Conservation (phyloP, 2,113 vertebrate genomes). For the Nothocercus julius region DNA sequence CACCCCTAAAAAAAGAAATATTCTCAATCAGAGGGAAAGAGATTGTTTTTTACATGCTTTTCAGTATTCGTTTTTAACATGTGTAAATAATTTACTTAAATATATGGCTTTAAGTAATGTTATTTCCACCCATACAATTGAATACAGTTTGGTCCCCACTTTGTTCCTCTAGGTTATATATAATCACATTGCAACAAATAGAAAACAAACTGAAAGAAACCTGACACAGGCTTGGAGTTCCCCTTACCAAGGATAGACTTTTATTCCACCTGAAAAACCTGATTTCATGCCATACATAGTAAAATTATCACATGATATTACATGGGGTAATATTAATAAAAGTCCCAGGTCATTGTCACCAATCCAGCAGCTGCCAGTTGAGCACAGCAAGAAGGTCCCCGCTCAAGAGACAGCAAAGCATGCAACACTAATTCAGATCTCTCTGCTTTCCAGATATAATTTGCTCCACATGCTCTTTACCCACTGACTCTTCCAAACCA, state of each 20-base stretch:
- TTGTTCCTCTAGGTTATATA: not conserved
- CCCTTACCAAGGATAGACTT: not conserved
- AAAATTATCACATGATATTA: not conserved
- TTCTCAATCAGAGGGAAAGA: not conserved
- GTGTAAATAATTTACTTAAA: not conserved
- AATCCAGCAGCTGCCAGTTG: not conserved
- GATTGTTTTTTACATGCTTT: not conserved
- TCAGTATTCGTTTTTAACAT: not conserved
- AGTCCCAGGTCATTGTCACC: not conserved
- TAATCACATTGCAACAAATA: not conserved
- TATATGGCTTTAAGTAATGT: not conserved
- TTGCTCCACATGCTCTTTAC: slow-evolving; percentile 41
- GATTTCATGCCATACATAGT: not conserved
- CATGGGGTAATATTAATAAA: not conserved
- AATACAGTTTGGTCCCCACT: not conserved
- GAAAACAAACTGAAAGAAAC: not conserved
- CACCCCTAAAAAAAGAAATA: not conserved
- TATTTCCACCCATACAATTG: not conserved
- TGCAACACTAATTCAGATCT: not conserved
- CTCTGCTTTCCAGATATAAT: slow-evolving; percentile 29
- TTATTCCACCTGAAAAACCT: not conserved
- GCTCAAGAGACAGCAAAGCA: not conserved
- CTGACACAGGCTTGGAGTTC: not conserved
- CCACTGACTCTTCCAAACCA: slow-evolving; percentile 38
- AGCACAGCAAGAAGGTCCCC: not conserved